Base-by-base conservation (phyloP, 2,113 vertebrate species). In the Cyanoliseus patagonus region DNA sequence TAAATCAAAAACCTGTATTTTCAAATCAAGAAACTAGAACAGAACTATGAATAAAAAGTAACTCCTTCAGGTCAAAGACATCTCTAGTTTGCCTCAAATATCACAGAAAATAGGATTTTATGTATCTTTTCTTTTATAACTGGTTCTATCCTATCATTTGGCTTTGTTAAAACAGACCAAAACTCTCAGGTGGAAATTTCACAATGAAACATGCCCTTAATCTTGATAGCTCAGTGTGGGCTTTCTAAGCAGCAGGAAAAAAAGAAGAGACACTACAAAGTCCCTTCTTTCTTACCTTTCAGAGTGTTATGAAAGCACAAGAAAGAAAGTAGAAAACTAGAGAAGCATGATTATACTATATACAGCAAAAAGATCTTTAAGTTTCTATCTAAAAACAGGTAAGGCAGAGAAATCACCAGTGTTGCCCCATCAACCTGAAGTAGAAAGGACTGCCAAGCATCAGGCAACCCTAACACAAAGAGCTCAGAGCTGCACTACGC, bases 141-240 rank as follows among this genome's bases (percentile, higher is more conserved):
- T 46, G 41, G 6, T 72, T 80, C 33, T 83, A n/a, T n/a, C 31
- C 35, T 44, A 24, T 70, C 77, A 49, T 86, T 92, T 67, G 37
- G 13, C 41, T 68, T 74, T 62, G 23, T 75, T 37, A 86, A 92
- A 81, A 69, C 19, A 47, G 35, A 57, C 41, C 68, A 87, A 92
- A 84, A 53, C 33, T 83, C 25, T 57, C 11, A 90, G 49, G n/a
- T 64, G 31, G 41, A 92, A 75, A 33, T 86, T 91, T 41, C 63
- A 74, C 70, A 93, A 35, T 85, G 55, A 93, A 31, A 94, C 33
- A 37, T 78, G 28, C 57, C 51, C 66, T 77, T 91, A 77, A 75
- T 87, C 14, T 42, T 88, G 51, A 44, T 64, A 55, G 80, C 44
- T 72, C 42, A 69, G 16, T 9, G 33, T 37, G 30, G n/a, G 17